Base-by-base conservation (phyloP, 1,140 invertebrate species). In the Drosophila parabipectinata region DNA sequence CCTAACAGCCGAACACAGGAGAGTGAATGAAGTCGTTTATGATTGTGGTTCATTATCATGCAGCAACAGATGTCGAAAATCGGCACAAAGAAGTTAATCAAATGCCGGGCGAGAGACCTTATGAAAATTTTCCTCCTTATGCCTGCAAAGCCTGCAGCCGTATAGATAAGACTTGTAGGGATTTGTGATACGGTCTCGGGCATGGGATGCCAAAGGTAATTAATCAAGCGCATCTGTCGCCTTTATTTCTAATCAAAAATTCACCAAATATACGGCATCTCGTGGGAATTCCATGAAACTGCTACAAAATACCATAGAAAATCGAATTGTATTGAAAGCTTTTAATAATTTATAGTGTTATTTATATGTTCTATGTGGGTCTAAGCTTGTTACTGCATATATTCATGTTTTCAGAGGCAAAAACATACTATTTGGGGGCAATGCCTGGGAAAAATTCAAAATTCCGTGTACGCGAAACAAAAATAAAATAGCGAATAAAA, bases 1-100 rank as follows among this genome's bases (percentile, higher is more conserved):
- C 21, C 21, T 3, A 21, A 21, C 21, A 28, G 26, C 26, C 26
- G 5, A 28, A 7, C 26, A 5, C 26, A 5, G 26, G 26, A 1
- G 6, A 28, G 26, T 28, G 44, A 84, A 84, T 77, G 81, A 60
- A 79, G 76, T 71, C 72, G 80, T 74, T 83, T 84, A 79, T 84
- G 82, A 85, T 74, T 82, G 56, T 69, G 68, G 73, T 66, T 76
- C 82, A 85, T 85, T 85, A 85, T 82, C 80, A 85, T 85, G 78
- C 82, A 85, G 66, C 74, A 85, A 85, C 82, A 85, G 82, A 82
- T 87, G 74, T 57, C 60, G 45, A 59, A 60, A 78, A 75, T 78
- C 67, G 72, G 15, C 77, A 57, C 45, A 57, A 52, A 72, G 64
- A 62, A 87, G 56, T 77, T 81, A 81, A 81, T 81, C 77, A 85